Conservation (phyloP, 2,888 invertebrate genomes). For the Cerastoderma edule region DNA sequence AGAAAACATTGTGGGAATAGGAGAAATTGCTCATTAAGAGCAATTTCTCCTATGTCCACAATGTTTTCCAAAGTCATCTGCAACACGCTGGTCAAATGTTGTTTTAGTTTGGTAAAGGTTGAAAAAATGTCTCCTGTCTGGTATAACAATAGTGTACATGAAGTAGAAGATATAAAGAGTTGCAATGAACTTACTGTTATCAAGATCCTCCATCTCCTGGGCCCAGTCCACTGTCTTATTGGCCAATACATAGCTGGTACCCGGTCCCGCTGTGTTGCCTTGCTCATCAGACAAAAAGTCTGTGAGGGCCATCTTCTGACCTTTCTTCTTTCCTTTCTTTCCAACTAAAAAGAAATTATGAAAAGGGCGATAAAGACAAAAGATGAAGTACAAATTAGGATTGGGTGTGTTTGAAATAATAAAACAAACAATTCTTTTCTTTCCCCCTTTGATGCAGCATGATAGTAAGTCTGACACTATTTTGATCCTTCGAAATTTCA, state of each 20-base stretch:
- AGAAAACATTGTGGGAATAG: too few relatives aligned
- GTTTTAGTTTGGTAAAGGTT: too few relatives aligned
- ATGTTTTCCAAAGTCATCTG: too few relatives aligned
- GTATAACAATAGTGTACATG: too few relatives aligned
- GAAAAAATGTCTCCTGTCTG: too few relatives aligned
- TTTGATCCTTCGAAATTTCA: too few relatives aligned
- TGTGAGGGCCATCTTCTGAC: constrained; percentile 91
- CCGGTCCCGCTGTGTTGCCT: constrained; percentile 60
- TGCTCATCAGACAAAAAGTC: constrained; percentile 90
- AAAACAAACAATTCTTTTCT: background rate
- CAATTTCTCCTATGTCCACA: too few relatives aligned
- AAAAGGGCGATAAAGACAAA: background rate
- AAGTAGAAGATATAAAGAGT: too few relatives aligned
- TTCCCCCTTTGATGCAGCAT: background rate
- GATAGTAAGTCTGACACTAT: too few relatives aligned
- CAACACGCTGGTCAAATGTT: too few relatives aligned
- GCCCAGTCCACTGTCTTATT: constrained; percentile 87
- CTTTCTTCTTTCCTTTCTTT: constrained; percentile 89
- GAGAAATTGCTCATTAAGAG: too few relatives aligned
- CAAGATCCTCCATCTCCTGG: constrained; percentile 89
- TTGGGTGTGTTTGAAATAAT: background rate
- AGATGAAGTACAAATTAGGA: background rate
- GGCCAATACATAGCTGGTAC: constrained; percentile 64
- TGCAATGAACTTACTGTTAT: constrained; percentile 43
- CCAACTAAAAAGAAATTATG: constrained; percentile 57